A percentile compares a stretch with the other conserved stretches of the same genome.
These are phyloP conservation scores for Passer montanus DNA, from an alignment of 2,113 vertebrate species.

Conservation along the genomic window DNA sequence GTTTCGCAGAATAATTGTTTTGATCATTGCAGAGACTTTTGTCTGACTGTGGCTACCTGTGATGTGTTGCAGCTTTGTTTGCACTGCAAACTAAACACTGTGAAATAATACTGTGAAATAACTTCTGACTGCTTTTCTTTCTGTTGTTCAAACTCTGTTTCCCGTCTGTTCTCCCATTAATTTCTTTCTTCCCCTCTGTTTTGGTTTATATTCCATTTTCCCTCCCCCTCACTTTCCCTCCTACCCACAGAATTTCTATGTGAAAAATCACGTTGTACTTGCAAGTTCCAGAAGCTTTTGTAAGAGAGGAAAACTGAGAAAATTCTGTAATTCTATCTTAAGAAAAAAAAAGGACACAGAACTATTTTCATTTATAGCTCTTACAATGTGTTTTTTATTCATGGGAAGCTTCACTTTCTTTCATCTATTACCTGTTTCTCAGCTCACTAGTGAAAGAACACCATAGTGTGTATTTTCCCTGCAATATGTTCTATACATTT, in stretches of 20 bases:
- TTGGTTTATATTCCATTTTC: background rate
- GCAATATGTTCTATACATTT: background rate
- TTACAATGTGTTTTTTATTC: background rate
- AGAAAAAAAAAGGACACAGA: background rate
- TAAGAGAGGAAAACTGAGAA: background rate
- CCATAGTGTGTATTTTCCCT: background rate
- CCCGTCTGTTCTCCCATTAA: background rate
- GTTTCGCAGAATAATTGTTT: background rate
- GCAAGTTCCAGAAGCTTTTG: background rate
- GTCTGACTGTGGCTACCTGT: background rate
- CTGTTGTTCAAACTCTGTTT: background rate
- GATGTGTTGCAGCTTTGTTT: background rate
- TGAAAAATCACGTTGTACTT: background rate
- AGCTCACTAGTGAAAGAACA: background rate
- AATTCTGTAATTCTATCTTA: background rate
- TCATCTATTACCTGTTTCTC: background rate
- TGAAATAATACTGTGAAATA: background rate
- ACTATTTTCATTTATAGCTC: background rate
- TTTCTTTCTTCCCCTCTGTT: background rate
- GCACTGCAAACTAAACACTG: background rate
- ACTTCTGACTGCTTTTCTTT: background rate
- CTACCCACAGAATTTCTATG: background rate
- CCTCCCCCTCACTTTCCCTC: background rate
- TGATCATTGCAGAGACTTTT: background rate
- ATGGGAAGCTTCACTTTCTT: background rate